phyloP scores from a whole-genome alignment of 1,140 invertebrate genomes.

The Conopomorpha cramerella region DNA sequence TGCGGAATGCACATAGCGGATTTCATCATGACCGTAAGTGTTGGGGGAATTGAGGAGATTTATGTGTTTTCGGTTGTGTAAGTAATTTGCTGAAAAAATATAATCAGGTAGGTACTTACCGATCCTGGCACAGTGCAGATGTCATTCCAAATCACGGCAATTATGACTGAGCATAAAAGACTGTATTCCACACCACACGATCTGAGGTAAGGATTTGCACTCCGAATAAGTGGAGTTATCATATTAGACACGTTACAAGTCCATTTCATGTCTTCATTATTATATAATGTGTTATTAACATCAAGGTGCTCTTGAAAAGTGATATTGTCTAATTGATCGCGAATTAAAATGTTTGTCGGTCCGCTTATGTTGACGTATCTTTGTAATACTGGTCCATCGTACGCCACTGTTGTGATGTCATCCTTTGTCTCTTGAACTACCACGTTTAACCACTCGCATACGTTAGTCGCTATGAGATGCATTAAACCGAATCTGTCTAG shows the following conservation, averaged over 20 bases:
- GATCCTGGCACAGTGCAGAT: slow-evolving; percentile 62
- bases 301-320: slow-evolving; percentile 13
- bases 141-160: slow-evolving; percentile 68
- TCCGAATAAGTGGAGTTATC: slow-evolving; percentile 66
- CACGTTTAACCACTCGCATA: slow-evolving; percentile 69
- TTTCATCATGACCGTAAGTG: too few relatives aligned
- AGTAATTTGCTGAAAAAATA: too few relatives aligned
- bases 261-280: too few relatives aligned
- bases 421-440: slow-evolving; percentile 68
- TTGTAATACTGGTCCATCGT: slow-evolving; percentile 19
- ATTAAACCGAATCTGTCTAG: slow-evolving; percentile 66
- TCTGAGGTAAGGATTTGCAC: slow-evolving; percentile 69
- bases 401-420: slow-evolving; percentile 56
- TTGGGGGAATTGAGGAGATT: too few relatives aligned
- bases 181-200: slow-evolving; percentile 77
- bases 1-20: too few relatives aligned
- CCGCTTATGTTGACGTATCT: slow-evolving; percentile 29
- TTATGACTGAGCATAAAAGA: slow-evolving; percentile 70
- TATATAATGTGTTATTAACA: too few relatives aligned
- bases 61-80: too few relatives aligned
- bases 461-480: slow-evolving; percentile 64
- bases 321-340: slow-evolving; percentile 18
- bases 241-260: slow-evolving; percentile 58
- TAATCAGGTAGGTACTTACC: slow-evolving; percentile 22
- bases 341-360: slow-evolving; percentile 15